Percentiles rank a stretch among this genome's conserved stretches.
Evolutionary conservation across 2,888 invertebrate species (phyloP).

Genomic region (Trachelus troglodyta): DNA sequence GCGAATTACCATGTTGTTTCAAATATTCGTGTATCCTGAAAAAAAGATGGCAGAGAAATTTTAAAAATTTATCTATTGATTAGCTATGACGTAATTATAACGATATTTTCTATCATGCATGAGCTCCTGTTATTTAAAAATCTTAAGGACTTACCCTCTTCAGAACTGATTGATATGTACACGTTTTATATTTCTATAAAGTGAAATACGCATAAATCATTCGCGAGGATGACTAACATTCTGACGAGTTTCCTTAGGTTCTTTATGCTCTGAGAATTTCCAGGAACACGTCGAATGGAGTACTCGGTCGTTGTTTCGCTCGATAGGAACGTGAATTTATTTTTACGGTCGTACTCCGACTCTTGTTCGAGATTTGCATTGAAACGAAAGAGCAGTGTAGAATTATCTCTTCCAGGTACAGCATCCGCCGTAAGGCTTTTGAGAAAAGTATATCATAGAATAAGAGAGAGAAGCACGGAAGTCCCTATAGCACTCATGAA

Average conservation of each 20-base stretch:
- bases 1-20: not conserved
- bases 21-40: too few species aligned
- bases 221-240: constrained; percentile 25
- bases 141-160: not conserved
- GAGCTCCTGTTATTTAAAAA: not conserved
- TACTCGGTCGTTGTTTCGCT: not conserved
- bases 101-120: not conserved
- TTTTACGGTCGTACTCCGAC: not conserved
- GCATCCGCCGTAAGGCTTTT: not conserved
- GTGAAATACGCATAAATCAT: not conserved
- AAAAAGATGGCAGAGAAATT: too few species aligned
- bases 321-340: not conserved
- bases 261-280: not conserved
- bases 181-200: not conserved
- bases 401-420: not conserved
- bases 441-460: not conserved
- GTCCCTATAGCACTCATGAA: not conserved
- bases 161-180: not conserved
- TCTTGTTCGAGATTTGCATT: not conserved
- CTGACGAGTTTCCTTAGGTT: constrained; percentile 29
- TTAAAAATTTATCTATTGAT: not conserved
- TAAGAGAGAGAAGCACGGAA: not conserved
- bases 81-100: not conserved
- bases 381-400: not conserved
- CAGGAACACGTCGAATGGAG: not conserved